Percentiles rank a stretch among this genome's conserved stretches.
phyloP scores from a whole-genome alignment of 2,797 vertebrate genomes.

The Pipistrellus pipistrellus region DNA sequence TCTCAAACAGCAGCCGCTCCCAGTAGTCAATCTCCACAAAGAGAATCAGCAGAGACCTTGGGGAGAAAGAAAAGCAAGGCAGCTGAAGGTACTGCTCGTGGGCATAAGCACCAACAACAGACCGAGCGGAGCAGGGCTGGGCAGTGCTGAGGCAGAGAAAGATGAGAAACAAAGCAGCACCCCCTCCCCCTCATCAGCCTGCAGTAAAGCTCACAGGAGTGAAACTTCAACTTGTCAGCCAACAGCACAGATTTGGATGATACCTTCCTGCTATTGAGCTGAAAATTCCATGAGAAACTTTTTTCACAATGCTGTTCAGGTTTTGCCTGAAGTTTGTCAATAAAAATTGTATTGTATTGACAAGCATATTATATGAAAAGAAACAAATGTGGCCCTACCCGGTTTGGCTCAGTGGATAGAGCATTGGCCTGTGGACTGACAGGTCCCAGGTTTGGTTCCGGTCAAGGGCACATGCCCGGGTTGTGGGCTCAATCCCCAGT shows the following conservation, averaged over 20 bases:
- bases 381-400: background rate
- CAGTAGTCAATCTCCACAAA: slow-evolving; percentile 93
- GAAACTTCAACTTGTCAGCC: slow-evolving; percentile 35
- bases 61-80: background rate
- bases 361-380: background rate
- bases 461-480: no score
- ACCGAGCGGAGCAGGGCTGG: fast-evolving
- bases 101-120: background rate
- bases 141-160: background rate
- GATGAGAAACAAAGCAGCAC: background rate
- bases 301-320: slow-evolving; percentile 4
- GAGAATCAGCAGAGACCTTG: slow-evolving; percentile 90
- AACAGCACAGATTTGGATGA: background rate
- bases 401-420: no score
- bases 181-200: background rate
- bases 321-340: slow-evolving; percentile 40
- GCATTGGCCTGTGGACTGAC: no score
- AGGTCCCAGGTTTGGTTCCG: no score
- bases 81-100: background rate
- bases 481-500: no score
- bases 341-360: slow-evolving; percentile 49
- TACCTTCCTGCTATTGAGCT: background rate
- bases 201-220: background rate
- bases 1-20: slow-evolving; percentile 92
- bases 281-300: background rate